Conservation (phyloP, 2,888 invertebrate species). For the Yponomeuta plumbellus region DNA sequence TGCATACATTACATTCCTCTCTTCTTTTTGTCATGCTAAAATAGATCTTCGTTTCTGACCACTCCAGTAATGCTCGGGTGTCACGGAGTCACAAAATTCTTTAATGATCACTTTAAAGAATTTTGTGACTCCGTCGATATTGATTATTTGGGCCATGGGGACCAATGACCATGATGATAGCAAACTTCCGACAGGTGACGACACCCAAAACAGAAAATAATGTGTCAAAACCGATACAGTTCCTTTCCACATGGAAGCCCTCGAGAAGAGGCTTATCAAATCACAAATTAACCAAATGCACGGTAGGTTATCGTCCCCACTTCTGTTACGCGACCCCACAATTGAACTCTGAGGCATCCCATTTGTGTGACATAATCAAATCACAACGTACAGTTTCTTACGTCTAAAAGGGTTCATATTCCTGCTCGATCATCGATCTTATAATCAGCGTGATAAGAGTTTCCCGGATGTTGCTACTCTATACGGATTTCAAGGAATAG, state of each 20-base stretch:
- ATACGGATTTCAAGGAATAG: not conserved
- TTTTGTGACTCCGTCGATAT: too few species aligned
- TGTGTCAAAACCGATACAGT: too few species aligned
- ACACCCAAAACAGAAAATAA: too few species aligned
- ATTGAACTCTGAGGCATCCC: slow-evolving; percentile 51
- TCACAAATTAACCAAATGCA: not conserved
- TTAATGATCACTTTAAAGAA: too few species aligned
- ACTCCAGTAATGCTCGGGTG: too few species aligned
- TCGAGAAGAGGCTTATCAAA: not conserved
- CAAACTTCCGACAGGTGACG: too few species aligned
- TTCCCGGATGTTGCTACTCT: not conserved
- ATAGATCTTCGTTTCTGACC: too few species aligned
- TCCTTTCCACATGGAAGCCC: not conserved
- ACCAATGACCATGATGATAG: too few species aligned
- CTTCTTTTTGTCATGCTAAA: too few species aligned
- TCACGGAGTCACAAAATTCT: too few species aligned
- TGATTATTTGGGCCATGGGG: too few species aligned
- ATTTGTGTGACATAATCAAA: slow-evolving; percentile 44
- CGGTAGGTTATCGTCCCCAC: slow-evolving; percentile 41
- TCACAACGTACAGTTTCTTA: slow-evolving; percentile 22
- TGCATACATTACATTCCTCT: too few species aligned
- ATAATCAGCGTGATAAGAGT: not conserved
- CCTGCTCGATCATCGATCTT: not conserved
- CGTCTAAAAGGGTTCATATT: not conserved
- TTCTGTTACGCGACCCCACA: slow-evolving; percentile 44